phyloP scores from a whole-genome alignment of 1,140 invertebrate genomes.

The Neodiprion lecontei region DNA sequence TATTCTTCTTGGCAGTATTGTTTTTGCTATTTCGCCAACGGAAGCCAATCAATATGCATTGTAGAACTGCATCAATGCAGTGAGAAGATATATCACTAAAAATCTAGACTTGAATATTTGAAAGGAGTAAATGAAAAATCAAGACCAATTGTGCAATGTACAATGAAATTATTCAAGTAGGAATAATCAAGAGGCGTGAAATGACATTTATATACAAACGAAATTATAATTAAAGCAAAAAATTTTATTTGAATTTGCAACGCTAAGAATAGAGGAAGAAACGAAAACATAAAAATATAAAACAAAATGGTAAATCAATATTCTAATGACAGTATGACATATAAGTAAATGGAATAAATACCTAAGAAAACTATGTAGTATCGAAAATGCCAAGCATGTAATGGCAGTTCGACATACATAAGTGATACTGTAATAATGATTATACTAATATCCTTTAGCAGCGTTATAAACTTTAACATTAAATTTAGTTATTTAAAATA shows the following conservation, averaged over 20 bases:
- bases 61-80: no score
- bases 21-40: no score
- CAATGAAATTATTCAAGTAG: no score
- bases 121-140: no score
- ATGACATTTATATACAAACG: background rate
- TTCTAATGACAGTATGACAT: no score
- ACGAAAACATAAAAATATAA: background rate
- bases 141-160: no score
- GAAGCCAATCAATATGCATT: no score
- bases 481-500: background rate
- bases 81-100: no score
- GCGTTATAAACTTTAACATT: background rate
- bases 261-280: background rate
- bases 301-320: no score
- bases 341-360: constrained; percentile 8
- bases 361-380: background rate
- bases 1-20: no score
- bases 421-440: background rate
- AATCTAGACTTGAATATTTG: no score
- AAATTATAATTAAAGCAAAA: background rate
- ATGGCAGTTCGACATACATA: background rate
- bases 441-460: background rate
- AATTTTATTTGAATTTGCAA: background rate
- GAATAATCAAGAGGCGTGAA: background rate
- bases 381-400: background rate